Evolutionary conservation across 2,888 invertebrate genomes (phyloP).

Genomic region (Oscheius myriophilus): DNA sequence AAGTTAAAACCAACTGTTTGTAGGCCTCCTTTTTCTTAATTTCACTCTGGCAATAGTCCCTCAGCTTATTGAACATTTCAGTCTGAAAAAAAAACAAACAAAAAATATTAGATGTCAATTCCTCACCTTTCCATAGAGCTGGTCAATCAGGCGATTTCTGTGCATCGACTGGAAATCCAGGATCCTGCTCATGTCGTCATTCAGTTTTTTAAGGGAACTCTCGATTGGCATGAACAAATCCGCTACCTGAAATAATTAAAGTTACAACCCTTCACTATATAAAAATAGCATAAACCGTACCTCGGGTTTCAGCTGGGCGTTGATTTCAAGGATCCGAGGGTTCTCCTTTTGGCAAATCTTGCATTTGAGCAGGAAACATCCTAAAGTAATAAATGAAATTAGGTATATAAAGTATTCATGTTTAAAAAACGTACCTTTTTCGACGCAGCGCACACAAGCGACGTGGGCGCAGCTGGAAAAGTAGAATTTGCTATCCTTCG

Average conservation of each 20-base stretch:
- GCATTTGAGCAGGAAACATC: slow-evolving; percentile 15
- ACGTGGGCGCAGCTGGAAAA: slow-evolving; percentile 16
- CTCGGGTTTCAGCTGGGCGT: slow-evolving; percentile 5
- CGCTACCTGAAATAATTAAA: slow-evolving; percentile 9
- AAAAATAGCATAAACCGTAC: too few species aligned
- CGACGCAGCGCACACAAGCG: slow-evolving; percentile 22
- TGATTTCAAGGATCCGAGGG: slow-evolving; percentile 15
- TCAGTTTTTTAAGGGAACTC: not conserved
- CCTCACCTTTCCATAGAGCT: slow-evolving; percentile 15
- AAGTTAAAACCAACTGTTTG: slow-evolving; percentile 6
- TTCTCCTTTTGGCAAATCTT: slow-evolving; percentile 27
- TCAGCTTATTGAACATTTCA: slow-evolving; percentile 23
- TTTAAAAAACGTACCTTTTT: slow-evolving; percentile 8
- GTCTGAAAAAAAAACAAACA: not conserved
- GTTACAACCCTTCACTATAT: too few species aligned
- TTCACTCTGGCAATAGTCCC: slow-evolving; percentile 11
- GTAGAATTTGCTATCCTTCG: slow-evolving; percentile 13
- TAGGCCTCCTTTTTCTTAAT: slow-evolving; percentile 21
- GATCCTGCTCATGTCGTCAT: not conserved
- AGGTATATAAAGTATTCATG: not conserved
- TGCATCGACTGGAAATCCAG: slow-evolving; percentile 16
- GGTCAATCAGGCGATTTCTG: slow-evolving; percentile 11
- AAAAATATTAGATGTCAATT: not conserved
- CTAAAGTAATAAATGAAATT: slow-evolving; percentile 7
- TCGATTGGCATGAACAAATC: slow-evolving; percentile 14